Evolutionary conservation across 2,888 invertebrate species (phyloP).

Genomic region (Hetaerina titia): DNA sequence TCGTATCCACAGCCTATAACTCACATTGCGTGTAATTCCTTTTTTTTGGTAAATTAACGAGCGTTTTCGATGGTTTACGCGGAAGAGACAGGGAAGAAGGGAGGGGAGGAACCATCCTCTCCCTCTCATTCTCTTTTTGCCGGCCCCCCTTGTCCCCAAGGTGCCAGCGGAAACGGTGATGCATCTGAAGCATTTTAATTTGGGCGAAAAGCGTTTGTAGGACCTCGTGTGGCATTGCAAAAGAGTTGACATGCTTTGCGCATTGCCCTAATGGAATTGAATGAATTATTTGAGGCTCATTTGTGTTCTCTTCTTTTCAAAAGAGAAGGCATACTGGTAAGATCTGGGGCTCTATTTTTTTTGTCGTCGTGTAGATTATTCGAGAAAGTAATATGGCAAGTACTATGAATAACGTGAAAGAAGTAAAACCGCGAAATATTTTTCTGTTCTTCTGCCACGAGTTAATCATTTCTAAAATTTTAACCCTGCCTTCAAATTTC

Average conservation of each 20-base stretch:
- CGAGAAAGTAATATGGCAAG: too few relatives aligned
- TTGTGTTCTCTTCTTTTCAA: background rate
- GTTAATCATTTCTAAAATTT: too few relatives aligned
- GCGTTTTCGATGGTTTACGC: background rate
- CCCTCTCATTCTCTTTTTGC: background rate
- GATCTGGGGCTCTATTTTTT: too few relatives aligned
- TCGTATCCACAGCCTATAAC: background rate
- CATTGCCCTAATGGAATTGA: background rate
- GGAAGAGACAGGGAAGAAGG: background rate
- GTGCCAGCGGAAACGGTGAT: background rate
- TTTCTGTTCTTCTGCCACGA: too few relatives aligned
- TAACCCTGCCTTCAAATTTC: too few relatives aligned
- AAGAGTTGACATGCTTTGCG: background rate
- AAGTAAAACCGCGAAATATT: too few relatives aligned
- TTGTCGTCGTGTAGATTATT: too few relatives aligned
- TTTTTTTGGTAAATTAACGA: slow-evolving; percentile 28
- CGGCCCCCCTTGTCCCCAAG: background rate
- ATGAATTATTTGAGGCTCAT: background rate
- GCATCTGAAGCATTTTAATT: background rate
- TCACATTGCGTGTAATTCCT: background rate
- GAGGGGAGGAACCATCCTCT: background rate
- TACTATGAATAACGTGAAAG: too few relatives aligned
- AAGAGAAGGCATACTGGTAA: too few relatives aligned
- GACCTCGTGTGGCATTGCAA: background rate
- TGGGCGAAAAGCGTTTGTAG: background rate